phyloP scores from a whole-genome alignment of 2,113 vertebrate species.

The Mystacornis crossleyi region DNA sequence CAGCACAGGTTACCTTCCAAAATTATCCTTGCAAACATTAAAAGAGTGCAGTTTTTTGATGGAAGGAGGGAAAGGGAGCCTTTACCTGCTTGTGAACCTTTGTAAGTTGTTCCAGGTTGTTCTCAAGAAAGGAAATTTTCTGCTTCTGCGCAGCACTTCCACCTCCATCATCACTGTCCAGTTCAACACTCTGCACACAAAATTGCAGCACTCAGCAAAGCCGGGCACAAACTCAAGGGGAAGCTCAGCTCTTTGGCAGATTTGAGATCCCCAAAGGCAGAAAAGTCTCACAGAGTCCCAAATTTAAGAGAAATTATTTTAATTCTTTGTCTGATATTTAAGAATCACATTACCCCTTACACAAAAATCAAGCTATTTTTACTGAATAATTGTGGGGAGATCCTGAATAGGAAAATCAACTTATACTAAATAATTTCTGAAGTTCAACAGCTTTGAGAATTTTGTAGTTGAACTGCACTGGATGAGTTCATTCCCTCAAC shows the following conservation, averaged over 20 bases:
- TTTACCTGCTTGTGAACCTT: conserved; percentile 95
- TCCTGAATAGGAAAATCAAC: neutral
- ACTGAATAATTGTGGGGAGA: neutral
- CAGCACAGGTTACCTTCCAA: neutral
- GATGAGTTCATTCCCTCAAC: neutral
- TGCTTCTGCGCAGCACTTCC: conserved; percentile 91
- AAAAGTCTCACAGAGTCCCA: neutral
- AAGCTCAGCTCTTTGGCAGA: neutral
- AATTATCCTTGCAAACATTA: neutral
- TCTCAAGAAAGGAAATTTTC: conserved; percentile 95
- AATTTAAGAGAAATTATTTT: neutral
- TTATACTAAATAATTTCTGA: neutral
- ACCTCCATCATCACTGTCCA: conserved; percentile 88
- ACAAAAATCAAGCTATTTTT: neutral
- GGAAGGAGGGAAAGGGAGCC: neutral
- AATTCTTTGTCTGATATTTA: neutral
- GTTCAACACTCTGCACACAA: conserved; percentile 82
- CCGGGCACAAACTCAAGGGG: neutral
- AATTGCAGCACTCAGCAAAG: neutral
- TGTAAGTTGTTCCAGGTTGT: conserved; percentile 94
- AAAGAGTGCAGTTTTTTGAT: neutral
- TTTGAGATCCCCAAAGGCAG: neutral
- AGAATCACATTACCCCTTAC: fast-evolving
- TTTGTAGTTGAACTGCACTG: neutral
- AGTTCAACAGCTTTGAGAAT: neutral